Conservation (phyloP, 2,113 vertebrate species). For the Gracilinanus agilis region DNA sequence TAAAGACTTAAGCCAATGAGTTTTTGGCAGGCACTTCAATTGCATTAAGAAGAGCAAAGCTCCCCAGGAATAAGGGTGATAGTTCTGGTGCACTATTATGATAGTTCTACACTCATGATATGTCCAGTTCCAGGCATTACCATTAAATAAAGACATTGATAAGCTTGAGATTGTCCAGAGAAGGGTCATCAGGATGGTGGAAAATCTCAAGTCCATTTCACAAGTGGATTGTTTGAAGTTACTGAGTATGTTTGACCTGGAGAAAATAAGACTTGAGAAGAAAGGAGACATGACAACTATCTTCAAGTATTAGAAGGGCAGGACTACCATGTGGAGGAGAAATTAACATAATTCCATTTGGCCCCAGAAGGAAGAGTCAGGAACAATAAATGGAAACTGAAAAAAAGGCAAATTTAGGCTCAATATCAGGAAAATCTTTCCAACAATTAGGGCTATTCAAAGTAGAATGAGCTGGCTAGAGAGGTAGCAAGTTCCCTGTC, state of each 20-base stretch:
- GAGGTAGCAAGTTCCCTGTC: neutral
- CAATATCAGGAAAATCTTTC: neutral
- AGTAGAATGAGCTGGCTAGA: neutral
- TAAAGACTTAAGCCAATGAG: neutral
- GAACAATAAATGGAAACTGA: neutral
- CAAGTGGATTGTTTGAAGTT: neutral
- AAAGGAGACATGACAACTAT: neutral
- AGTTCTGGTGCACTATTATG: neutral
- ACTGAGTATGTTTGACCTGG: neutral
- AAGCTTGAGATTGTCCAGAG: neutral
- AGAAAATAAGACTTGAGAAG: neutral
- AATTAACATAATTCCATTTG: neutral
- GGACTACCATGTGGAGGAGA: neutral
- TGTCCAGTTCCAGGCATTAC: neutral
- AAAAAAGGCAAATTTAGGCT: neutral
- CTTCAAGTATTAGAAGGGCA: neutral
- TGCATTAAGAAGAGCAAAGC: neutral
- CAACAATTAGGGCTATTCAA: neutral
- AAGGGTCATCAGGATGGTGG: neutral
- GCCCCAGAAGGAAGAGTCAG: neutral
- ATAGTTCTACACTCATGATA: neutral
- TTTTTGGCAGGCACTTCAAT: neutral
- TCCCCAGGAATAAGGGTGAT: neutral
- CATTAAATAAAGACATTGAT: neutral
- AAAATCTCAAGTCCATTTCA: neutral